Conservation (phyloP, 2,113 vertebrate genomes). For the Talpa occidentalis region DNA sequence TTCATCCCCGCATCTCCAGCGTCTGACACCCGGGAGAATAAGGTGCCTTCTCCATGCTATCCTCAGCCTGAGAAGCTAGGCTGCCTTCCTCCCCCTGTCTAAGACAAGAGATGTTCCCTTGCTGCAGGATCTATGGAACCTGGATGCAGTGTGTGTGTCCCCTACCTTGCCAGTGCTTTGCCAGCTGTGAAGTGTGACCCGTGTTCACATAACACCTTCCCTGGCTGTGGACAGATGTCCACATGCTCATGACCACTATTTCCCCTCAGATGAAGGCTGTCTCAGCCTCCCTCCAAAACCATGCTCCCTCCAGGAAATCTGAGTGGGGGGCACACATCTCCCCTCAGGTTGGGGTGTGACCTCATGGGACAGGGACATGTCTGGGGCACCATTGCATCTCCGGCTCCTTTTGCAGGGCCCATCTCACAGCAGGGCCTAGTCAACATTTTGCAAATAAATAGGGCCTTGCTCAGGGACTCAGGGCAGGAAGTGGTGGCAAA, state of each 20-base stretch:
- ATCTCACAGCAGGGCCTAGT: not conserved
- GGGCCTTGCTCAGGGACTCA: too few species aligned
- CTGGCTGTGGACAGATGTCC: not conserved
- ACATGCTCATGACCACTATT: accelerated
- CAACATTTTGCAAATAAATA: not conserved
- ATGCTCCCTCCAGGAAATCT: not conserved
- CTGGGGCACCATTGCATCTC: not conserved
- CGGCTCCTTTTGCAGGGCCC: not conserved
- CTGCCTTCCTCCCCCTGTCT: not conserved
- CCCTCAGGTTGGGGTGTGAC: not conserved
- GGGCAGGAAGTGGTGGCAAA: not conserved
- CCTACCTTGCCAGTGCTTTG: too few species aligned
- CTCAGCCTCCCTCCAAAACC: not conserved
- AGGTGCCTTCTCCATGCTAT: not conserved
- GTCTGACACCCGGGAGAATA: too few species aligned
- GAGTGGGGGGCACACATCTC: not conserved
- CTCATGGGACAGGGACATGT: not conserved
- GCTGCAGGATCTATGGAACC: not conserved
- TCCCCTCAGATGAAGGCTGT: not conserved
- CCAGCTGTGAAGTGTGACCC: too few species aligned
- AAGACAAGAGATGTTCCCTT: not conserved
- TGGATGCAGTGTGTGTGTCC: not conserved
- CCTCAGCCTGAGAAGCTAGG: not conserved
- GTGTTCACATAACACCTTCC: not conserved
- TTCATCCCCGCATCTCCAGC: not conserved